A percentile compares a stretch with the other conserved stretches of the same genome.
Conservation (phyloP, 1,140 invertebrate genomes). For the Gonatopus flavifemur region DNA sequence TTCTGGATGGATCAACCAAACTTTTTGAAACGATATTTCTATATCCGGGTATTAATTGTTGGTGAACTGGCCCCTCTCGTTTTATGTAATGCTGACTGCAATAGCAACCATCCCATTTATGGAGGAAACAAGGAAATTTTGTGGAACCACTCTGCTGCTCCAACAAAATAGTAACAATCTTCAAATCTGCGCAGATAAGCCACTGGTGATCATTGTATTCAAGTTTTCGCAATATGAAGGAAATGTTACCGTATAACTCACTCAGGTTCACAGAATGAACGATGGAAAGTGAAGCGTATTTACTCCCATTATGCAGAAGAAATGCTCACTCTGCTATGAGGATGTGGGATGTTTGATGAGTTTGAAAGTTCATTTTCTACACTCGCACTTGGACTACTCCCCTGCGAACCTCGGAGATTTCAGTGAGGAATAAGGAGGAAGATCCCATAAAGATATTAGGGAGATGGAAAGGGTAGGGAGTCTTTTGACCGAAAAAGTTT, state of each 20-base stretch:
- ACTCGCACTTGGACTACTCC: too few species aligned
- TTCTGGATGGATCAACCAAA: not conserved
- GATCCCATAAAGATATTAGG: too few species aligned
- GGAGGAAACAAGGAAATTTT: not conserved
- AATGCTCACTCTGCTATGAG: too few species aligned
- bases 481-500: too few species aligned
- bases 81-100: conserved; percentile 11
- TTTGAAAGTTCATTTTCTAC: too few species aligned
- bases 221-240: conserved; percentile 33
- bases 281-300: conserved; percentile 34
- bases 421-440: too few species aligned
- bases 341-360: too few species aligned
- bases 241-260: conserved; percentile 39
- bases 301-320: conserved; percentile 47
- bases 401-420: too few species aligned
- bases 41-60: not conserved
- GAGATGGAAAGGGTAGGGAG: too few species aligned
- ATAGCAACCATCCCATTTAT: conserved; percentile 1
- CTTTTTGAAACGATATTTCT: not conserved
- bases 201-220: conserved; percentile 34
- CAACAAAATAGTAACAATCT: not conserved
- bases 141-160: not conserved
- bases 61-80: not conserved
- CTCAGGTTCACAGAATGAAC: conserved; percentile 38
- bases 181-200: conserved; percentile 19